phyloP scores from a whole-genome alignment of 1,140 invertebrate genomes.

The Euwallacea similis region DNA sequence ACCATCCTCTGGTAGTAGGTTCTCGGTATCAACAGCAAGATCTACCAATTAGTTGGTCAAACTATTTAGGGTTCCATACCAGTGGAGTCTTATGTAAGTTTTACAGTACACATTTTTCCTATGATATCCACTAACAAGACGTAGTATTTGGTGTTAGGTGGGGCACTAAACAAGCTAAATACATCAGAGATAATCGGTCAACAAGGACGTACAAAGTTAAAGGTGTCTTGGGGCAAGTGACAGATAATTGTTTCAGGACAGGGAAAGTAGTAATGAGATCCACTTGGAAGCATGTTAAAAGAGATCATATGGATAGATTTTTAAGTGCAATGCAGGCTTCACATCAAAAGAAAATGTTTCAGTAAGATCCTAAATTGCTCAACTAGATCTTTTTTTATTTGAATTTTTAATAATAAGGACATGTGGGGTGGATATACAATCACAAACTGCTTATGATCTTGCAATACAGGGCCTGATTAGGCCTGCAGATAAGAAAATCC shows the following conservation, averaged over 20 bases:
- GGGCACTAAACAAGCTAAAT: constrained; percentile 60
- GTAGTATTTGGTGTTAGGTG: constrained; percentile 72
- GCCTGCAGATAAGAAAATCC: constrained; percentile 67
- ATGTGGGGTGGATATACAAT: constrained; percentile 77
- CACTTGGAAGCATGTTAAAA: constrained; percentile 69
- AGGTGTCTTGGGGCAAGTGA: constrained; percentile 77
- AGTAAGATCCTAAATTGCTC: constrained; percentile 61
- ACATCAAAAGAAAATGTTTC: constrained; percentile 81
- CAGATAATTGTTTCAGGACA: constrained; percentile 71
- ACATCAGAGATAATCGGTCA: constrained; percentile 60
- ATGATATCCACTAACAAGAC: constrained; percentile 16
- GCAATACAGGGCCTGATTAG: constrained; percentile 77
- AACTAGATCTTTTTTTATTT: neutral
- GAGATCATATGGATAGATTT: constrained; percentile 68
- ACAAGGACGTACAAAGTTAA: constrained; percentile 74
- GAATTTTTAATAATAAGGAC: constrained; percentile 57
- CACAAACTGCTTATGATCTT: constrained; percentile 86
- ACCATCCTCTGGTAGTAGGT: constrained; percentile 72
- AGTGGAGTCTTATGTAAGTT: constrained; percentile 73
- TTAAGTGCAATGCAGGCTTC: constrained; percentile 76
- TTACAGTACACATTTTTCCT: neutral
- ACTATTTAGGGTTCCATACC: constrained; percentile 61
- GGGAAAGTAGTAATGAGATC: constrained; percentile 74
- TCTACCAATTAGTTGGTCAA: constrained; percentile 61
- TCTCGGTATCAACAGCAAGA: constrained; percentile 70